These are phyloP conservation scores for Alcedo quadribrachys DNA, from an alignment of 2,797 vertebrate species.

Conservation along the genomic window DNA sequence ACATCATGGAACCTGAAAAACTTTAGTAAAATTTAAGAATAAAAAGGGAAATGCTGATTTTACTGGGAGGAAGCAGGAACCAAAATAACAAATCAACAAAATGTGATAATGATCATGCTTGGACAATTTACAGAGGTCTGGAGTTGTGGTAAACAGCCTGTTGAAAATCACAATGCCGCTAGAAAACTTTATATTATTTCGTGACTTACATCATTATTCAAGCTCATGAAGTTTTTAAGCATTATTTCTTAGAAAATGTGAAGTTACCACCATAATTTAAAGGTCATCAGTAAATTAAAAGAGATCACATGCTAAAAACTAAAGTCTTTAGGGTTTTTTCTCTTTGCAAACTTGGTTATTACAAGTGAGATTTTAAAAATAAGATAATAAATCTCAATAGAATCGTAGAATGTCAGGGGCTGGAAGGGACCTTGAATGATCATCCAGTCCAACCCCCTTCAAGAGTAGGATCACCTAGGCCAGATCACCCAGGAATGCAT, in stretches of 20 bases:
- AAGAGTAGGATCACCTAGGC: no score
- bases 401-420: no score
- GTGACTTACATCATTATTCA: neutral
- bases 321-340: neutral
- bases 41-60: neutral
- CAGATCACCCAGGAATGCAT: no score
- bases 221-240: neutral
- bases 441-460: no score
- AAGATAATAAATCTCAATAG: neutral
- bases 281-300: neutral
- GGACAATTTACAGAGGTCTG: neutral
- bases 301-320: neutral
- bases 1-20: neutral
- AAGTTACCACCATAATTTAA: neutral
- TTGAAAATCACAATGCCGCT: neutral
- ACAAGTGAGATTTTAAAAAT: neutral
- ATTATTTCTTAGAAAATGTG: neutral
- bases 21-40: neutral
- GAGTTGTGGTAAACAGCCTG: neutral
- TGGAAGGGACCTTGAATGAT: no score
- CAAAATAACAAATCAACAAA: neutral
- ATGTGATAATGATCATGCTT: neutral
- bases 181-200: neutral
- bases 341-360: neutral
- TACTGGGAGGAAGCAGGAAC: neutral